Evolutionary conservation across 2,888 invertebrate species (phyloP).

Genomic region (Drosophila anomelani): DNA sequence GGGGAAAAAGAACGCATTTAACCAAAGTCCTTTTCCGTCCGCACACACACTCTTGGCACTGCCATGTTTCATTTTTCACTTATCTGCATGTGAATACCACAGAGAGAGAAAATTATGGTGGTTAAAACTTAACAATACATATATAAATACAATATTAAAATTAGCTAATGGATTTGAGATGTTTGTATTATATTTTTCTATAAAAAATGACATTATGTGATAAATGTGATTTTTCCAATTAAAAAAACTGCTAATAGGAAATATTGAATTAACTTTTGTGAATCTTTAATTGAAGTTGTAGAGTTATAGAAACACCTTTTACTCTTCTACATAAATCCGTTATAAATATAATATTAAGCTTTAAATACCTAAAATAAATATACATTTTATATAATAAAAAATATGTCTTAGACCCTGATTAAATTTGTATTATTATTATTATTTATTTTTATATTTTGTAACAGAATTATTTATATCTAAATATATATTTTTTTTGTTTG

Average conservation of each 20-base stretch:
- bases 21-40: constrained; percentile 35
- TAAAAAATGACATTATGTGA: too few species aligned
- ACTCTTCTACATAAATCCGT: too few species aligned
- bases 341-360: too few species aligned
- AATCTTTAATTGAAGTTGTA: neutral
- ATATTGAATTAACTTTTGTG: neutral
- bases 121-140: neutral
- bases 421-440: too few species aligned
- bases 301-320: neutral
- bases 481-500: too few species aligned
- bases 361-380: too few species aligned
- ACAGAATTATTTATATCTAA: too few species aligned
- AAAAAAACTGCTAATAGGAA: neutral
- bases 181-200: too few species aligned
- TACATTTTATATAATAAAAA: too few species aligned
- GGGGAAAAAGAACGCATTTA: constrained; percentile 33
- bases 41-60: constrained; percentile 1
- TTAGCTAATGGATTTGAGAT: neutral
- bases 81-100: constrained; percentile 29
- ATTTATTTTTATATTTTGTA: too few species aligned
- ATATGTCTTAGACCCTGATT: too few species aligned
- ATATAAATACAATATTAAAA: neutral
- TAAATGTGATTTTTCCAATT: too few species aligned
- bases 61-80: constrained; percentile 37
- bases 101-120: neutral